A percentile compares a stretch with the other conserved stretches of the same genome.
Conservation (phyloP, 2,113 vertebrate species). For the Mormyrus iriodes region DNA sequence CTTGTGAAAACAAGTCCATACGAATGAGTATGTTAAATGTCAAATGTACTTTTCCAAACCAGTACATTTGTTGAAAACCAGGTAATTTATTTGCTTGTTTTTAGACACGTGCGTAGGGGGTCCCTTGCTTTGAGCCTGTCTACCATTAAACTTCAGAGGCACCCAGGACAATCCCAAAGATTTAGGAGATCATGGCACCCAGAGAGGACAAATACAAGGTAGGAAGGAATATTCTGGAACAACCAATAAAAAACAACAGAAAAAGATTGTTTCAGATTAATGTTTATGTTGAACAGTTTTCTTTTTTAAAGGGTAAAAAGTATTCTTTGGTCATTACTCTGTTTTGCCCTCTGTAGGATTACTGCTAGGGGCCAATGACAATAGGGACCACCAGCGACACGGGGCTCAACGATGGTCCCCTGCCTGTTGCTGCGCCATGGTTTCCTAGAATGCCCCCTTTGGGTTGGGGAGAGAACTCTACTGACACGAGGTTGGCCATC, state of each 20-base stretch:
- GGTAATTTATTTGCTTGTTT: background rate
- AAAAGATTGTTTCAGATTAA: background rate
- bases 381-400: background rate
- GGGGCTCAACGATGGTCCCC: background rate
- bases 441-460: background rate
- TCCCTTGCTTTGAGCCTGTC: background rate
- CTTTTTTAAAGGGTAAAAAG: background rate
- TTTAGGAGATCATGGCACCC: background rate
- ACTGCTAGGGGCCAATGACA: background rate
- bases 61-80: background rate
- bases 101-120: background rate
- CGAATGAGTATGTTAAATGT: background rate
- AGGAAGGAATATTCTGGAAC: background rate
- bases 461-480: background rate
- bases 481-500: background rate
- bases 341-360: background rate
- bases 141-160: background rate
- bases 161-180: background rate
- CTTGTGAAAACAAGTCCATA: constrained; percentile 2
- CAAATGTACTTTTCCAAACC: background rate
- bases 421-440: background rate
- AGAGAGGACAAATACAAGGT: background rate
- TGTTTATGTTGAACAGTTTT: background rate
- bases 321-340: background rate
- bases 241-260: background rate